Evolutionary conservation across 2,888 invertebrate genomes (phyloP).

Genomic region (Zeuzera pyrina): DNA sequence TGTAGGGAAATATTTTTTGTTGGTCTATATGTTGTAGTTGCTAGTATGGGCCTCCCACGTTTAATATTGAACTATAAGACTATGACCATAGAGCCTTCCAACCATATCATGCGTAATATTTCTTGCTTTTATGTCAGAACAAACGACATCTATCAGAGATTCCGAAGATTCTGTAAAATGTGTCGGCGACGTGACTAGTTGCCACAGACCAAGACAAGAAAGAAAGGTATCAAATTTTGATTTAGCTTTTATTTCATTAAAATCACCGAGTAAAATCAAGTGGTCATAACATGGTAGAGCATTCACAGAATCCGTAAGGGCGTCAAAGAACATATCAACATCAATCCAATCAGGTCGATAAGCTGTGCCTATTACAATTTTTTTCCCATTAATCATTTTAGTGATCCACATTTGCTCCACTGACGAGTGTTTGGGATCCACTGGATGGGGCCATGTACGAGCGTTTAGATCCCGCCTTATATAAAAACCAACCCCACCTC

Average conservation of each 20-base stretch:
- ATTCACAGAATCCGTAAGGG: conserved; percentile 3
- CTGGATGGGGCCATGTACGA: not conserved
- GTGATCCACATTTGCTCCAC: conserved; percentile 15
- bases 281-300: conserved; percentile 6
- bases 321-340: conserved; percentile 10
- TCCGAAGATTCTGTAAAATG: conserved; percentile 2
- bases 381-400: not conserved
- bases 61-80: too few species aligned
- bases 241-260: conserved; percentile 6
- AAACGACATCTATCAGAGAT: conserved; percentile 7
- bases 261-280: conserved; percentile 11
- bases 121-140: not conserved
- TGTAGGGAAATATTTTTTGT: too few species aligned
- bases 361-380: conserved; percentile 9
- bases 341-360: conserved; percentile 10
- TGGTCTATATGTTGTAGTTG: too few species aligned
- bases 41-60: too few species aligned
- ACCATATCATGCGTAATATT: conserved; percentile 2
- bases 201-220: conserved; percentile 1
- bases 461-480: too few species aligned
- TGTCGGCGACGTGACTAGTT: conserved; percentile 5
- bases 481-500: conserved; percentile 17
- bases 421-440: not conserved
- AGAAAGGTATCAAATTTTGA: conserved; percentile 4
- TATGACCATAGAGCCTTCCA: conserved; percentile 1